These are phyloP conservation scores for Egretta garzetta DNA, from an alignment of 2,113 vertebrate genomes.

Conservation along the genomic window DNA sequence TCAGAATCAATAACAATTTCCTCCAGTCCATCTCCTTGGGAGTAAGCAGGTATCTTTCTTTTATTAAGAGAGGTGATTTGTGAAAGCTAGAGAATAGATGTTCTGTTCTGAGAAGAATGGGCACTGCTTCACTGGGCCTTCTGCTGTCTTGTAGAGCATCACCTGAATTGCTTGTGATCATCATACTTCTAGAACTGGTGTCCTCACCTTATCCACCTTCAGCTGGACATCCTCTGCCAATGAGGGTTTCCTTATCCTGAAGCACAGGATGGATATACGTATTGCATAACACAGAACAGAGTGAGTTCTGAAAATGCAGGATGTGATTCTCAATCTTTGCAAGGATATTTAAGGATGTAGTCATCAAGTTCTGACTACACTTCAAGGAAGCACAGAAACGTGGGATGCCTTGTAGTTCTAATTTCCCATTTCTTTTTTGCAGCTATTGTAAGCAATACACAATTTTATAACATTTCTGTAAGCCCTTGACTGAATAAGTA, in stretches of 20 bases:
- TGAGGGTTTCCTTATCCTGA: accelerated
- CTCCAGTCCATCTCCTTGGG: background rate
- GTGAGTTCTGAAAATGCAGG: background rate
- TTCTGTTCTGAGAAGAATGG: background rate
- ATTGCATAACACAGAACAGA: background rate
- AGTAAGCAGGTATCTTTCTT: background rate
- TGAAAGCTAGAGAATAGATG: background rate
- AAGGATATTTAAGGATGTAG: accelerated
- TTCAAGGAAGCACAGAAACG: background rate
- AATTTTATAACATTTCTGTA: background rate
- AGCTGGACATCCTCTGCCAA: background rate
- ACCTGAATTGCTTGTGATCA: background rate
- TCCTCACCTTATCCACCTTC: background rate
- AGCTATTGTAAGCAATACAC: background rate
- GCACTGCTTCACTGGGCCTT: background rate
- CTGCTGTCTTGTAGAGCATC: background rate
- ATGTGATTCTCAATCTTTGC: background rate
- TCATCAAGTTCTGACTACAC: background rate
- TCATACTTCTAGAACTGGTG: background rate
- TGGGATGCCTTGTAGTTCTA: background rate
- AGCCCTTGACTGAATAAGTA: background rate
- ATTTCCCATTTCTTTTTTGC: background rate
- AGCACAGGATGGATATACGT: background rate
- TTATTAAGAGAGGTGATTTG: background rate
- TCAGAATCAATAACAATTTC: background rate